These are phyloP conservation scores for Platyrinchus mystaceus DNA, from an alignment of 2,797 vertebrate genomes.

Conservation along the genomic window DNA sequence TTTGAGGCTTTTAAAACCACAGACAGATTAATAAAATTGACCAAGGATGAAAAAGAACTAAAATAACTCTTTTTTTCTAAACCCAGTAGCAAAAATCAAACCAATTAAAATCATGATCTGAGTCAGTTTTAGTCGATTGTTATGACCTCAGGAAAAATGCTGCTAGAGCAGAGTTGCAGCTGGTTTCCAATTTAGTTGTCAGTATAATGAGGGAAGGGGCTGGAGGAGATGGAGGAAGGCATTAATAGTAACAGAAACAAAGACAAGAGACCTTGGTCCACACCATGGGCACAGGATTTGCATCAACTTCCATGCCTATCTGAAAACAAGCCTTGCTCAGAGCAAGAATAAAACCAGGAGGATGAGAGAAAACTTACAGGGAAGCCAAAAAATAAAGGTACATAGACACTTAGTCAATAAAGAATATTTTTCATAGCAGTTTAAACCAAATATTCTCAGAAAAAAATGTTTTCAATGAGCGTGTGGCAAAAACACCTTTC, in stretches of 20 bases:
- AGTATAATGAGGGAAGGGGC: background rate
- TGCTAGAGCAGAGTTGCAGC: background rate
- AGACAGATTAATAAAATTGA: background rate
- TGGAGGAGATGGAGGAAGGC: background rate
- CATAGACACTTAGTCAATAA: background rate
- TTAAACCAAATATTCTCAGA: background rate
- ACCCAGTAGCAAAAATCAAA: slow-evolving; percentile 26
- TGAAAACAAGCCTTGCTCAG: background rate
- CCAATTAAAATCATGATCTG: slow-evolving; percentile 22
- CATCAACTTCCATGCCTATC: background rate
- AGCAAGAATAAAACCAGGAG: background rate
- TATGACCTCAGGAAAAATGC: background rate
- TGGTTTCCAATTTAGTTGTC: background rate
- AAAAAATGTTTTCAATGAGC: background rate
- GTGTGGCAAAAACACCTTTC: background rate
- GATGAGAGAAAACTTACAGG: background rate
- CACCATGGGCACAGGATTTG: background rate
- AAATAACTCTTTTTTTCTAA: background rate
- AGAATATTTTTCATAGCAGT: background rate
- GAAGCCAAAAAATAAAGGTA: background rate
- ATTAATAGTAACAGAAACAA: background rate
- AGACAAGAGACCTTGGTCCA: background rate
- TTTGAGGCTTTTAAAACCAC: background rate
- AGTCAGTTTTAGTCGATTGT: background rate
- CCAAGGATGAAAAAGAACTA: background rate